These are phyloP conservation scores for Temnopleurus reevesii DNA, from an alignment of 53 echinoderm and acorn worm genomes.

Conservation along the genomic window DNA sequence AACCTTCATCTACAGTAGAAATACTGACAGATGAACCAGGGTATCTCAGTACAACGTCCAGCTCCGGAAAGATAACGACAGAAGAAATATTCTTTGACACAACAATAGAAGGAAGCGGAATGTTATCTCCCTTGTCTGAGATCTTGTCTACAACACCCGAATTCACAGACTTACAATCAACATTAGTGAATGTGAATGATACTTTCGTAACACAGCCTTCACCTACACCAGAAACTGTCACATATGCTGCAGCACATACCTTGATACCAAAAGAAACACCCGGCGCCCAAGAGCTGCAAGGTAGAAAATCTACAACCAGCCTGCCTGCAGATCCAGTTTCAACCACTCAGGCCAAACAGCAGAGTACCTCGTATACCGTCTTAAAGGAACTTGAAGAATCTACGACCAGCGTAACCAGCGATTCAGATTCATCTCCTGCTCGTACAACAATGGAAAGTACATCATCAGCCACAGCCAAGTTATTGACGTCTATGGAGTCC, in stretches of 20 bases:
- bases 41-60: no score
- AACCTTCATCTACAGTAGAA: no score
- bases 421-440: neutral
- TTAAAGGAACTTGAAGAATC: neutral
- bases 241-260: neutral
- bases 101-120: neutral
- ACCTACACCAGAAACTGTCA: neutral
- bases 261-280: neutral
- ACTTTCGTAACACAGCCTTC: neutral
- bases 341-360: neutral
- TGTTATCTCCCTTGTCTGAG: neutral
- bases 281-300: neutral
- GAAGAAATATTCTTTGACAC: neutral
- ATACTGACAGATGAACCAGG: no score
- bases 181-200: neutral
- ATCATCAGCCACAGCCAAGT: neutral
- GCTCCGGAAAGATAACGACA: no score
- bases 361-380: constrained; percentile 6
- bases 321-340: neutral
- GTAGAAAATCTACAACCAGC: neutral
- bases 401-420: neutral
- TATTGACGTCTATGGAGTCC: neutral
- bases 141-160: neutral
- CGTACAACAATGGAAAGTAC: neutral
- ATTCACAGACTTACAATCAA: no score